These are phyloP conservation scores for Carterocephalus palaemon DNA, from an alignment of 2,888 invertebrate genomes.

Conservation along the genomic window DNA sequence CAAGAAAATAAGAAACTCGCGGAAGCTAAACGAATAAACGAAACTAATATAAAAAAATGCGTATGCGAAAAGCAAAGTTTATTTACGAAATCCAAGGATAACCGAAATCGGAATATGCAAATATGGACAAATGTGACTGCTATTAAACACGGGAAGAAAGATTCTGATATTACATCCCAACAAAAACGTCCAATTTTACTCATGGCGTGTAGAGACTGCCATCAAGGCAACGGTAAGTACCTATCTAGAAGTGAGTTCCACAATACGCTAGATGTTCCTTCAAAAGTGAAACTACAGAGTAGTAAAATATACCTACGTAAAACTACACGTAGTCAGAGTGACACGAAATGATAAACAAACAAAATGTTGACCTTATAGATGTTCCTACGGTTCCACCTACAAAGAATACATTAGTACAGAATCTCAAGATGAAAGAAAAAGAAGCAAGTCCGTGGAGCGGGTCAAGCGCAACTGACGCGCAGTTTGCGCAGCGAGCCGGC, in stretches of 20 bases:
- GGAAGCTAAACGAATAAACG: conserved; percentile 14
- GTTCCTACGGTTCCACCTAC: not conserved
- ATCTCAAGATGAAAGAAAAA: conserved; percentile 37
- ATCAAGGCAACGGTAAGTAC: no score
- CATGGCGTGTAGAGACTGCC: no score
- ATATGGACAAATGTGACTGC: not conserved
- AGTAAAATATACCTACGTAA: no score
- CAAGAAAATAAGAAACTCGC: conserved; percentile 27
- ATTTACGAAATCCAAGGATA: conserved; percentile 20
- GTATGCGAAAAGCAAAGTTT: conserved; percentile 32
- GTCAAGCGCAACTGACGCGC: conserved; percentile 35
- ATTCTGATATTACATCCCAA: no score
- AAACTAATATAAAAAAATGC: conserved; percentile 18
- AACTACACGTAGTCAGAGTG: no score
- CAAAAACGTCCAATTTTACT: no score
- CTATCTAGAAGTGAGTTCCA: no score
- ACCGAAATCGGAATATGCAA: no score
- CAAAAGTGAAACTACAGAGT: no score
- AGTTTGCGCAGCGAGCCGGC: conserved; percentile 45
- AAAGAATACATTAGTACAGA: conserved; percentile 24
- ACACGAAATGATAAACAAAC: no score
- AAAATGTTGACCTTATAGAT: no score
- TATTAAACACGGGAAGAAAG: not conserved
- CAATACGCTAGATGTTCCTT: no score
- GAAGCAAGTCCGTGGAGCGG: conserved; percentile 42